Conservation (phyloP, 2,888 invertebrate genomes). For the Nomada fabriciana region DNA sequence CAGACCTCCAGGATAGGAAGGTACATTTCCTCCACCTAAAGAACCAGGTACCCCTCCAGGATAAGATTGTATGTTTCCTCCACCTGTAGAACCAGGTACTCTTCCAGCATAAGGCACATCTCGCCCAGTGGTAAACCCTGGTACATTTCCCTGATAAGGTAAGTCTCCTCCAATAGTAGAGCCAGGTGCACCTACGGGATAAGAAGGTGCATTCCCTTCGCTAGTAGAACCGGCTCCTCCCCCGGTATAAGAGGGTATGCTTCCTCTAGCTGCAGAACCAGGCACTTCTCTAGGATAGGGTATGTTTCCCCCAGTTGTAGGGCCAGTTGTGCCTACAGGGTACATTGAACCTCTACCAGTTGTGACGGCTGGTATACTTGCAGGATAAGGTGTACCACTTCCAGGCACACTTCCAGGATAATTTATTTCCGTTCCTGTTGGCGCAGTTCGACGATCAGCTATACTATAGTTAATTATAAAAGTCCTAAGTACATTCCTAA, state of each 20-base stretch:
- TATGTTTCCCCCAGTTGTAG: conserved; percentile 37
- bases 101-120: not conserved
- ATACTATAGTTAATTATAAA: conserved; percentile 37
- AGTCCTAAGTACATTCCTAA: conserved; percentile 29
- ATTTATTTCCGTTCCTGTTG: not conserved
- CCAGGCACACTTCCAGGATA: conserved; percentile 10
- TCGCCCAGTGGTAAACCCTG: conserved; percentile 46
- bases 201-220: conserved; percentile 24
- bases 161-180: not conserved
- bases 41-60: conserved; percentile 57
- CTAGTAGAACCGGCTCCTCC: conserved; percentile 36
- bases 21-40: conserved; percentile 29
- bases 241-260: conserved; percentile 30
- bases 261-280: not conserved
- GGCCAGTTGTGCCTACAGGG: conserved; percentile 15
- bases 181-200: conserved; percentile 41
- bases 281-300: conserved; percentile 20
- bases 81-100: conserved; percentile 17
- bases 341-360: not conserved
- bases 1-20: conserved; percentile 11
- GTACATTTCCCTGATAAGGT: conserved; percentile 52
- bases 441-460: conserved; percentile 19
- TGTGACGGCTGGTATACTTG: conserved; percentile 30
- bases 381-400: conserved; percentile 23
- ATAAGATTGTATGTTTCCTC: conserved; percentile 4